Conservation (phyloP, 1,140 invertebrate species). For the Drosophila sturtevanti region DNA sequence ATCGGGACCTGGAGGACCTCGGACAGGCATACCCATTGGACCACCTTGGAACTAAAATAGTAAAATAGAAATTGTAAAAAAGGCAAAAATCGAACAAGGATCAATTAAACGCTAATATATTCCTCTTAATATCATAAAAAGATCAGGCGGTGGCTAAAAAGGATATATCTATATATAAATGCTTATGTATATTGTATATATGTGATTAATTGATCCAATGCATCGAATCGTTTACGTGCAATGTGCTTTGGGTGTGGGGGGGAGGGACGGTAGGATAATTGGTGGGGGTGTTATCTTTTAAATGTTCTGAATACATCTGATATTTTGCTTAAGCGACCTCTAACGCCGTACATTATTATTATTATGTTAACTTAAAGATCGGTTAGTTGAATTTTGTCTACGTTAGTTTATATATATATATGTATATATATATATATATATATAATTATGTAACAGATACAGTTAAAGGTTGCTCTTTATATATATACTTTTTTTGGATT, state of each 20-base stretch:
- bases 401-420: constrained; percentile 43
- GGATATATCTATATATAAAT: constrained; percentile 5
- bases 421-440: constrained; percentile 6
- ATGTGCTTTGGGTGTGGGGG: constrained; percentile 15
- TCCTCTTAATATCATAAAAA: neutral
- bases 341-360: constrained; percentile 47
- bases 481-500: neutral
- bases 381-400: constrained; percentile 52
- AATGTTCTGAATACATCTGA: constrained; percentile 76
- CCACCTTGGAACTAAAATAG: constrained; percentile 85
- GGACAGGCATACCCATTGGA: constrained; percentile 87
- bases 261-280: constrained; percentile 32
- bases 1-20: constrained; percentile 86
- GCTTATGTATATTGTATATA: constrained; percentile 3
- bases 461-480: constrained; percentile 18
- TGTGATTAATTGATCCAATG: neutral
- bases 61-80: constrained; percentile 8
- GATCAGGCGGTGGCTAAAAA: neutral
- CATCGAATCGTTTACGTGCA: neutral
- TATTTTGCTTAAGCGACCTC: constrained; percentile 40
- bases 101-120: constrained; percentile 16
- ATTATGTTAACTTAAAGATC: constrained; percentile 63
- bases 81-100: neutral
- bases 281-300: constrained; percentile 49
- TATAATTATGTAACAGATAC: constrained; percentile 13